phyloP scores from a whole-genome alignment of 1,140 invertebrate genomes.

The Drosophila elegans region DNA sequence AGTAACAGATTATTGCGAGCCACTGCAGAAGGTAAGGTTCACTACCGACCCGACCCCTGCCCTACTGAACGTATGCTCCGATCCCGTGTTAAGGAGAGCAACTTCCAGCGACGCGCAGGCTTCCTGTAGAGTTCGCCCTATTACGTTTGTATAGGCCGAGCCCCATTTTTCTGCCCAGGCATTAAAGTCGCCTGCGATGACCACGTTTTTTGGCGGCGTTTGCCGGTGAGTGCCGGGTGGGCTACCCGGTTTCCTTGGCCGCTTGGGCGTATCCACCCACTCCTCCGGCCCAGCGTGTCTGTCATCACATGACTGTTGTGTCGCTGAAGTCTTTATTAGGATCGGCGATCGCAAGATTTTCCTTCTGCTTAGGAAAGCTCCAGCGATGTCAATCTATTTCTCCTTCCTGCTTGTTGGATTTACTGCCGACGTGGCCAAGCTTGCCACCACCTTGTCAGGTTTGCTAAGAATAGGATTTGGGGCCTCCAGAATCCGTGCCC shows the following conservation, averaged over 20 bases:
- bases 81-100: neutral
- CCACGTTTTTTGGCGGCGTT: neutral
- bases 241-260: no score
- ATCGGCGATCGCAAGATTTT: neutral
- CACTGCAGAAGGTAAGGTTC: neutral
- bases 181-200: no score
- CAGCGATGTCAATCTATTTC: neutral
- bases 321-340: no score
- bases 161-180: conserved; percentile 1
- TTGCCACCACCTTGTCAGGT: neutral
- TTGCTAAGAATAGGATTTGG: neutral
- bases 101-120: neutral
- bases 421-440: neutral
- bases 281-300: no score
- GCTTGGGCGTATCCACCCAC: no score
- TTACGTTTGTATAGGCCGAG: neutral
- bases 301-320: no score
- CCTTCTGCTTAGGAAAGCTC: neutral
- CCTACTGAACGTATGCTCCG: neutral
- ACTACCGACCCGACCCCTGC: neutral
- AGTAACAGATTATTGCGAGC: neutral
- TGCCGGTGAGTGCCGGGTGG: no score
- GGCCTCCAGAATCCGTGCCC: conserved; percentile 1
- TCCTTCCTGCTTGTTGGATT: neutral
- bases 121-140: neutral